A percentile compares a stretch with the other conserved stretches of the same genome.
These are phyloP conservation scores for Trichacis sp. DNA, from an alignment of 2,888 invertebrate species.

Conservation along the genomic window DNA sequence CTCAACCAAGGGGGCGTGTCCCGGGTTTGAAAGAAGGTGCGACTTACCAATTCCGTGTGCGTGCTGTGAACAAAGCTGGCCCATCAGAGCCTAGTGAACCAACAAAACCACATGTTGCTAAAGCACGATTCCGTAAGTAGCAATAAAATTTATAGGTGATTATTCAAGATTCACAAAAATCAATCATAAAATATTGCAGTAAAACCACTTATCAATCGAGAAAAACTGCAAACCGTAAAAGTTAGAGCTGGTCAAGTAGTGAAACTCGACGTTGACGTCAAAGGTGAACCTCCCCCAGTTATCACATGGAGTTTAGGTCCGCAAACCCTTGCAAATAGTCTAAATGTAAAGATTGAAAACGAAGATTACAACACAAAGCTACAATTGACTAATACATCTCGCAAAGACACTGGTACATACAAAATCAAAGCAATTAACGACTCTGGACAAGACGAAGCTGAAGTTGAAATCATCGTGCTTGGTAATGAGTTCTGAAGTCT, in stretches of 20 bases:
- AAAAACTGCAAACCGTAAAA: slow-evolving; percentile 88
- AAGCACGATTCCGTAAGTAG: slow-evolving; percentile 79
- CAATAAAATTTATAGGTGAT: too few species aligned
- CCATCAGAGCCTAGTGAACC: slow-evolving; percentile 90
- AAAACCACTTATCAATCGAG: slow-evolving; percentile 95
- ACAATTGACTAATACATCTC: slow-evolving; percentile 81
- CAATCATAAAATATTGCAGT: slow-evolving; percentile 76
- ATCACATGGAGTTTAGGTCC: slow-evolving; percentile 83
- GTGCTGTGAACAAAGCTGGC: slow-evolving; percentile 97
- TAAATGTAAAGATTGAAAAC: slow-evolving; percentile 83
- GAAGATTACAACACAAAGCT: slow-evolving; percentile 93
- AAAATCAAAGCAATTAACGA: slow-evolving; percentile 92
- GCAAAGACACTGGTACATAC: slow-evolving; percentile 91
- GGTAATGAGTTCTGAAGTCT: slow-evolving; percentile 67
- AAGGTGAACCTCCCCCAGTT: slow-evolving; percentile 96
- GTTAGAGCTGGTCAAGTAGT: slow-evolving; percentile 92
- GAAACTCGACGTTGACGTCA: slow-evolving; percentile 92
- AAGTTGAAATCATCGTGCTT: slow-evolving; percentile 89
- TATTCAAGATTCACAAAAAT: too few species aligned
- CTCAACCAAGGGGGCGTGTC: slow-evolving; percentile 84
- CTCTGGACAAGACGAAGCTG: slow-evolving; percentile 93
- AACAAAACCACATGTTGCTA: slow-evolving; percentile 87
- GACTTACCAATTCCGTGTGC: slow-evolving; percentile 93
- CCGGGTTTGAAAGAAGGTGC: slow-evolving; percentile 92
- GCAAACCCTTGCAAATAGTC: slow-evolving; percentile 77